Evolutionary conservation across 2,888 invertebrate genomes (phyloP).

Genomic region (Agrochola litura): DNA sequence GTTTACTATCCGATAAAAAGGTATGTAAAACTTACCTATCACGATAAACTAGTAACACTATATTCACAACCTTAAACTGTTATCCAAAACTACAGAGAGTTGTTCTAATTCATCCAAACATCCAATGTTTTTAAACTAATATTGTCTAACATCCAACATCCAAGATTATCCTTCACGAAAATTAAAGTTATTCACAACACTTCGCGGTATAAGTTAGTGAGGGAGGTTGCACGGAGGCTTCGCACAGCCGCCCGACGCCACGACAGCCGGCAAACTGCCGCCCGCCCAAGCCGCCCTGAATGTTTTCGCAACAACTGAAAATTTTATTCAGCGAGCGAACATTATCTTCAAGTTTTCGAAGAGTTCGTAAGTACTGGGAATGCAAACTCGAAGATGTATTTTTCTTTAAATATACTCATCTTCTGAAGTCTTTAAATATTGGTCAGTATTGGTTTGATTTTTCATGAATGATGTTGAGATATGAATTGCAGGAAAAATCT

Average conservation of each 20-base stretch:
- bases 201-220: slow-evolving; percentile 61
- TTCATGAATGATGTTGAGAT: background rate
- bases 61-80: slow-evolving; percentile 48
- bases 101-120: slow-evolving; percentile 36
- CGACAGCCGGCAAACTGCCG: slow-evolving; percentile 81
- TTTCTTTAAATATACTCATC: slow-evolving; percentile 26
- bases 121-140: slow-evolving; percentile 25
- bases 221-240: slow-evolving; percentile 67
- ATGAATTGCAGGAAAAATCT: slow-evolving; percentile 8
- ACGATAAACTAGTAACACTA: slow-evolving; percentile 43
- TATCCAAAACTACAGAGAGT: slow-evolving; percentile 44
- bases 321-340: slow-evolving; percentile 75
- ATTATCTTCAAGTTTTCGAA: slow-evolving; percentile 69
- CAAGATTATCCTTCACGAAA: slow-evolving; percentile 40
- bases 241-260: slow-evolving; percentile 78
- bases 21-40: slow-evolving; percentile 49
- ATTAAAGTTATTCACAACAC: slow-evolving; percentile 63
- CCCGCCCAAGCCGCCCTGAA: slow-evolving; percentile 76
- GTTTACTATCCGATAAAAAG: slow-evolving; percentile 1
- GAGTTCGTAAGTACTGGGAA: slow-evolving; percentile 58
- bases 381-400: slow-evolving; percentile 34
- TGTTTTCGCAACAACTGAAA: slow-evolving; percentile 76
- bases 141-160: slow-evolving; percentile 27
- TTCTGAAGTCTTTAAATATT: slow-evolving; percentile 6
- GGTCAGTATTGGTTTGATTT: slow-evolving; percentile 2